Evolutionary conservation across 2,113 vertebrate genomes (phyloP), one percentile per base, ranked within the genome.

Genomic region (Condylura cristata): DNA sequence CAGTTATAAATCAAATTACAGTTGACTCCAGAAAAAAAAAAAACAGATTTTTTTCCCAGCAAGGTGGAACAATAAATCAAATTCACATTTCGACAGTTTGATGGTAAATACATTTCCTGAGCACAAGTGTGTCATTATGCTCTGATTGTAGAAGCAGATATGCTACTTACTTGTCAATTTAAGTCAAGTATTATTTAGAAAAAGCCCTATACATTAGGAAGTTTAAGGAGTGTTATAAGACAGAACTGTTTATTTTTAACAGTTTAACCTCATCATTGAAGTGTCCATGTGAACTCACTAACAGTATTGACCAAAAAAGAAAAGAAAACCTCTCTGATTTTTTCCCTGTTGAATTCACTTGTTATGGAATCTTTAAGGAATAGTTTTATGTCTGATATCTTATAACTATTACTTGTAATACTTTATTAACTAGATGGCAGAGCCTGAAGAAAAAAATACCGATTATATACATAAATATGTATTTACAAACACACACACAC

Each of bases 51-150:
- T 93, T 91, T 84, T 76, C 37, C 17, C 66, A 86, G 24, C 2
- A 86, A 92, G 28, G 39, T 44, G 16, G 10, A 70, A 65, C 70
- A 86, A 72, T 58, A 91, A 91, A 92, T 92, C 63, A 89, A 72
- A 53, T 89, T 89, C 41, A 85, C 2, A 71, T 80, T 92, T 86
- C 92, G 16, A 70, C 37, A 85, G 83, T 75, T 85, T 85, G 46
- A 51, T 82, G n/a, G n/a, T 48, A 78, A 94, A 82, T 82, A 58
- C 22, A 89, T 86, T 89, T 93, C 63, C 16, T 91, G 13, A 48
- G 71, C 3, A 44, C 41, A 82, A 87, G 18, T 87, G 28, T 2
- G 37, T 72, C 11, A 10, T 56, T n/a, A 2, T 58, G 28, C 37
- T 89, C 46, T 70, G 44, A 72, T 41, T 85, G 12, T 65, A 65